These are phyloP conservation scores for Lota lota DNA, from an alignment of 2,113 vertebrate species.

Conservation along the genomic window DNA sequence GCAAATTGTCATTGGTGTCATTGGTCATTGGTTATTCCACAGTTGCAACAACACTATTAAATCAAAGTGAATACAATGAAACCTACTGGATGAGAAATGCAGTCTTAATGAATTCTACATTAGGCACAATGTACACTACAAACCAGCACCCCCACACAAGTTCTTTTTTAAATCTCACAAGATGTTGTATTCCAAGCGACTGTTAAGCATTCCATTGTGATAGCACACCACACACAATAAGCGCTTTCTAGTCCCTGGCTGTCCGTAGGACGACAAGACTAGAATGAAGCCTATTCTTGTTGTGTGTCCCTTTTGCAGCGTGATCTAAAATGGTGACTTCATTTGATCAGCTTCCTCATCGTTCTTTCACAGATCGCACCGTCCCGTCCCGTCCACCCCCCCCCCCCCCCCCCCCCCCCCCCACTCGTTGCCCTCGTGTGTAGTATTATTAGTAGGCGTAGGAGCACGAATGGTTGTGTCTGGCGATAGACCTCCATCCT, in stretches of 20 bases:
- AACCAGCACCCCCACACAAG: not conserved
- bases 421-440: too few relatives aligned
- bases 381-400: too few relatives aligned
- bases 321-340: conserved; percentile 67
- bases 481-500: too few relatives aligned
- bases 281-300: conserved; percentile 65
- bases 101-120: not conserved
- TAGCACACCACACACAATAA: conserved; percentile 37
- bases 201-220: conserved; percentile 26
- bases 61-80: too few relatives aligned
- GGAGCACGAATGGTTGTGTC: too few relatives aligned
- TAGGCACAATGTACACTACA: not conserved
- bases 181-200: conserved; percentile 5
- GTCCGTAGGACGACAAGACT: conserved; percentile 41
- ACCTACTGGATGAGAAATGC: not conserved
- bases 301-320: conserved; percentile 38
- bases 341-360: conserved; percentile 48
- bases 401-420: too few relatives aligned
- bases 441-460: too few relatives aligned
- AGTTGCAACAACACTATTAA: too few relatives aligned
- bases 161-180: not conserved
- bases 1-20: too few relatives aligned
- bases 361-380: too few relatives aligned
- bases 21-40: too few relatives aligned
- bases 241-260: conserved; percentile 13